Base-by-base conservation (phyloP, 2,797 vertebrate species). In the Microctenopoma stevenorrisi region DNA sequence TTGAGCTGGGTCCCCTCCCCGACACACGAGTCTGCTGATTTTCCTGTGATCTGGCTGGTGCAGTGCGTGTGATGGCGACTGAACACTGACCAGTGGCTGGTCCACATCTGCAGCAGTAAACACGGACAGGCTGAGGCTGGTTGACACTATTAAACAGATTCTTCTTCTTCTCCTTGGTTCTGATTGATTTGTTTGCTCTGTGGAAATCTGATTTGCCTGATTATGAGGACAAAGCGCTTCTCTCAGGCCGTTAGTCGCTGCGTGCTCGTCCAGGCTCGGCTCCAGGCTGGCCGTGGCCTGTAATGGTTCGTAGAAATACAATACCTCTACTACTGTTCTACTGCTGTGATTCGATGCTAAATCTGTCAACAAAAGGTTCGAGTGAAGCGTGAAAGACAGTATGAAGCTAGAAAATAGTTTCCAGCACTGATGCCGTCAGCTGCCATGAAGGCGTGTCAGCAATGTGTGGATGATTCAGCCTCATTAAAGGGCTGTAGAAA, bases 361-460 rank as follows among this genome's bases (percentile, higher is more conserved):
- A 18, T 18, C 18, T 18, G 18, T 18, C 18, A 18, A 18, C 18
- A 18, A 18, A 18, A 18, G 18, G 18, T 18, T 18, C 18, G 18
- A 18, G 18, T 18, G 18, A 18, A 18, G 18, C 18, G 18, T 18
- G 18, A 18, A 18, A 18, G 18, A 18, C 18, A 18, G 18, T 18
- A 18, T 18, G 18, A 18, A 18, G 18, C 18, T 18, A 18, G 18
- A 18, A 18, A 18, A 18, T 18, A 18, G 18, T 18, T 18, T 18
- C 18, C 18, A 18, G 18, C 18, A 18, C 18, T 18, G 18, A 18
- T 18, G 18, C 18, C 18, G 18, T 18, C 18, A 18, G 37, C 9
- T 12, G 25, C 7, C 22, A 7, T 48, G 7, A 11, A 59, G 81
- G 68, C 13, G 74, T 70, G 74, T 68, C 75, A 11, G 71, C 44